Base-by-base conservation (phyloP, 1,140 invertebrate genomes). In the Homarus americanus region DNA sequence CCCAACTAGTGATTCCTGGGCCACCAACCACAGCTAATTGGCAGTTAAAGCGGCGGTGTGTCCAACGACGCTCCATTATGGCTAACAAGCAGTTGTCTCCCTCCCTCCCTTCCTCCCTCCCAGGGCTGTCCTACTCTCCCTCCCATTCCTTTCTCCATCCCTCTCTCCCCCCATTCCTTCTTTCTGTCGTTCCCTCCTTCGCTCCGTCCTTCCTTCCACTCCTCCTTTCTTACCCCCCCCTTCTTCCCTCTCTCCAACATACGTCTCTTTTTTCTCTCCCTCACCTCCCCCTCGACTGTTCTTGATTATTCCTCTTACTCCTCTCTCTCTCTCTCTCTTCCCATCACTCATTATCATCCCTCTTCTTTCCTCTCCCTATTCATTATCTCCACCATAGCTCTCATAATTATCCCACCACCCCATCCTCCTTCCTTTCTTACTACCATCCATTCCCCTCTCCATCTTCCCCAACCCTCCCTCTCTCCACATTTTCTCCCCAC, bases 11-110 rank as follows among this genome's bases (percentile, higher is more conserved):
- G 63, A 72, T 72, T 73, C 82, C 82, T 28, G 63, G 28, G 24
- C 66, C 20, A 28, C 82, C 63, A 82, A 84, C 82, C 63, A 84
- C 82, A n/a, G 66, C 69, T 84, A 84, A 84, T 72, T 84, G 82
- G 82, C 82, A 84, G 82, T 84, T 84, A 69, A 69, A 49, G 82
- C 66, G 63, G 82, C 34, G 63, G 40, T 69, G 36, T 84, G 82
- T 69, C 69, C 69, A 72, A 73, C 58, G 82, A 73, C 82, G 44
- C 24, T 84, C 82, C 66, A 84, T 84, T 73, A 84, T 34, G 24
- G 82, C 66, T 84, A 84, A 84, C 82, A 84, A 84, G 82, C 82
- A 20, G 34, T 73, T 69, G 40, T 44, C 63, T 44, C 69, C 38
- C 38, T n/a, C 36, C n/a, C 24, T 2, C n/a, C 5, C 49, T 0